Percentiles rank a stretch among this genome's conserved stretches.
These are phyloP conservation scores for Onychostruthus taczanowskii DNA, from an alignment of 2,113 vertebrate species.

Conservation along the genomic window DNA sequence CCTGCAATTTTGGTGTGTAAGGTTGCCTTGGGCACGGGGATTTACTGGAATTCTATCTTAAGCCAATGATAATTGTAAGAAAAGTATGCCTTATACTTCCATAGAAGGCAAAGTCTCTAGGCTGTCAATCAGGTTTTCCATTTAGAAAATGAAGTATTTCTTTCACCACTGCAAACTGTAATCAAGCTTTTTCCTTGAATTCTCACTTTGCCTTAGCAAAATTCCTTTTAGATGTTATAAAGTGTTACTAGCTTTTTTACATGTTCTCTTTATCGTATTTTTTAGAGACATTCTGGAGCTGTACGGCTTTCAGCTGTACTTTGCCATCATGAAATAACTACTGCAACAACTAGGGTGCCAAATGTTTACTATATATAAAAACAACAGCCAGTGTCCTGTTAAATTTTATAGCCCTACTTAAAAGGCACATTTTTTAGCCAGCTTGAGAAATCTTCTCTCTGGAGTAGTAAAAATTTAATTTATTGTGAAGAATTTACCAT, in stretches of 20 bases:
- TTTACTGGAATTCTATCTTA: constrained; percentile 18
- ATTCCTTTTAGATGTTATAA: neutral
- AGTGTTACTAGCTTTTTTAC: neutral
- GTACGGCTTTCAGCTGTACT: neutral
- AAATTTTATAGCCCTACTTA: neutral
- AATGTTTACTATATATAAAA: neutral
- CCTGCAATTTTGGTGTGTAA: neutral
- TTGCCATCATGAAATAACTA: neutral
- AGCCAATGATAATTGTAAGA: constrained; percentile 11
- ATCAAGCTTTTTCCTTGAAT: neutral
- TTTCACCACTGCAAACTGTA: neutral
- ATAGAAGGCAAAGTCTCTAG: neutral
- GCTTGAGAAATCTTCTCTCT: neutral
- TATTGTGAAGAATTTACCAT: neutral
- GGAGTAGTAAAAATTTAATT: neutral
- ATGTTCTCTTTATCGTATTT: neutral
- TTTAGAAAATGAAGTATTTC: neutral
- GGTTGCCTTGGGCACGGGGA: neutral
- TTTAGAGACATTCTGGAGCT: neutral
- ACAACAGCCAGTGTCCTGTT: neutral
- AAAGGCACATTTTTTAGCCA: neutral
- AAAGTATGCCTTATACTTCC: neutral
- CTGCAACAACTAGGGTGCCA: neutral
- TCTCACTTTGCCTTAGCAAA: neutral
- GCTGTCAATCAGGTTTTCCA: neutral